phyloP scores from a whole-genome alignment of 1,140 invertebrate genomes.

The Lysiphlebus fabarum region DNA sequence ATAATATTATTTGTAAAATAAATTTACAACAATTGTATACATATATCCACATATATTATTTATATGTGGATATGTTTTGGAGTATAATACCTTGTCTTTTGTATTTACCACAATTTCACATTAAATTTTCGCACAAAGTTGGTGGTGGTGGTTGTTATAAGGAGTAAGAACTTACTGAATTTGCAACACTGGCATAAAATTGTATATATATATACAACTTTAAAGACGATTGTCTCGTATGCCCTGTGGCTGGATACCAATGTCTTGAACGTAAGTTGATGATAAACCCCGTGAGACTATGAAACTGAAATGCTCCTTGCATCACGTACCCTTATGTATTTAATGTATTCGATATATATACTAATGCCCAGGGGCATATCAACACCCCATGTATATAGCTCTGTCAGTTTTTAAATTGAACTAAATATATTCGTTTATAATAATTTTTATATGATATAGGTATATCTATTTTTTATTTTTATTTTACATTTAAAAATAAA shows the following conservation, averaged over 20 bases:
- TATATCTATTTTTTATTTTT: too few relatives aligned
- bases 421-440: too few relatives aligned
- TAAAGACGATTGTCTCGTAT: constrained; percentile 35
- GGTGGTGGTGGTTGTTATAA: constrained; percentile 15
- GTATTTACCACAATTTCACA: background rate
- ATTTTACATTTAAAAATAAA: too few relatives aligned
- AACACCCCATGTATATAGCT: too few relatives aligned
- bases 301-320: constrained; percentile 8
- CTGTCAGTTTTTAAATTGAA: too few relatives aligned
- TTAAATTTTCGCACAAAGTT: constrained; percentile 3
- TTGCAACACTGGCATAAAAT: constrained; percentile 9
- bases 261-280: constrained; percentile 37
- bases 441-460: too few relatives aligned
- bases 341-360: background rate
- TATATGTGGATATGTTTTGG: too few relatives aligned
- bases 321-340: constrained; percentile 6
- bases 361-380: background rate
- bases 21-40: too few relatives aligned
- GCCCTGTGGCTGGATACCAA: constrained; percentile 28
- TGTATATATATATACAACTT: background rate
- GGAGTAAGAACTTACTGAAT: constrained; percentile 6
- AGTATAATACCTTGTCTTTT: too few relatives aligned
- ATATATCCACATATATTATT: too few relatives aligned
- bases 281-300: constrained; percentile 31
- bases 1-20: too few relatives aligned